Conservation (phyloP, 2,888 invertebrate species). For the Scaptomyza caliginosa region DNA sequence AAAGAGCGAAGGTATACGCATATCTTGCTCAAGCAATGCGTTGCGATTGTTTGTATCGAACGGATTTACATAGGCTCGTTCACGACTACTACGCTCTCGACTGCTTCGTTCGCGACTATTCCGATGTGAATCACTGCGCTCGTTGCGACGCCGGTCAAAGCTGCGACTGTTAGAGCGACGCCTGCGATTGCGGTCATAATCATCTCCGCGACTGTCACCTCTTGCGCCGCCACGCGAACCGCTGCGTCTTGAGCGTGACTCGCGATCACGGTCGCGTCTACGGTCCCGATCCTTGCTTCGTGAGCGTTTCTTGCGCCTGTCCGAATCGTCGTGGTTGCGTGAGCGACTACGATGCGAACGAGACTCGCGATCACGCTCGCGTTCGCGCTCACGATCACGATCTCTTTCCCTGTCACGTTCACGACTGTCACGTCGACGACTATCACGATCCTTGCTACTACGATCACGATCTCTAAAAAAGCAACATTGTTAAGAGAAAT, state of each 20-base stretch:
- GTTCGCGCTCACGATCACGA: constrained; percentile 72
- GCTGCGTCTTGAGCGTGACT: constrained; percentile 85
- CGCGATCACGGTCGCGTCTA: constrained; percentile 82
- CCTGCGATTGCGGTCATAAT: constrained; percentile 68
- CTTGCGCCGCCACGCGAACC: constrained; percentile 77
- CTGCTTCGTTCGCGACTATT: constrained; percentile 80
- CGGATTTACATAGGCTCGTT: constrained; percentile 83
- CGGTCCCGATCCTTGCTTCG: constrained; percentile 69
- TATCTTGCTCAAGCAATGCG: constrained; percentile 82
- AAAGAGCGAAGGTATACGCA: constrained; percentile 67
- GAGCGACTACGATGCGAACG: constrained; percentile 85
- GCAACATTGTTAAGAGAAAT: not conserved
- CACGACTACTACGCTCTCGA: constrained; percentile 84
- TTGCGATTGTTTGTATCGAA: constrained; percentile 80
- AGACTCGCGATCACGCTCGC: constrained; percentile 83
- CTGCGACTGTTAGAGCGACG: constrained; percentile 76
- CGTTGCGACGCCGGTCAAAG: constrained; percentile 81
- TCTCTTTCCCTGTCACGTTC: constrained; percentile 80
- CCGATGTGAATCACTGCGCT: constrained; percentile 81
- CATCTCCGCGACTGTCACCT: constrained; percentile 80
- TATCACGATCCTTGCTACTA: constrained; percentile 70
- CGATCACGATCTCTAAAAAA: constrained; percentile 65
- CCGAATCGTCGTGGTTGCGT: constrained; percentile 81
- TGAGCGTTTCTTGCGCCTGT: constrained; percentile 69
- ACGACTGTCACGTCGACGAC: constrained; percentile 52